Evolutionary conservation across 2,888 invertebrate genomes (phyloP), one percentile per base, ranked within the genome.

Genomic region (Alloscopus bannaensis): DNA sequence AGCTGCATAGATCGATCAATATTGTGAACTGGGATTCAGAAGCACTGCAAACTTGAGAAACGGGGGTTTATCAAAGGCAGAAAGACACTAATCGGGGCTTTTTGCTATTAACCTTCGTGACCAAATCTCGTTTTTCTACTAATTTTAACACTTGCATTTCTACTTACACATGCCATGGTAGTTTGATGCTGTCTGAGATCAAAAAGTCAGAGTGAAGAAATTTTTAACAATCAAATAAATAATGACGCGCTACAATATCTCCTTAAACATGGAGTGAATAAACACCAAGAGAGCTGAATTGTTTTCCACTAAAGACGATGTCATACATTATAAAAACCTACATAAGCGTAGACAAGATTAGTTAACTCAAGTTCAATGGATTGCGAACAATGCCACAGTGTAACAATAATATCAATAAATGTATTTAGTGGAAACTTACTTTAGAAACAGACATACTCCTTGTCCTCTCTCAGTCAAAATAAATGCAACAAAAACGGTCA

Each of bases 221-320:
- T 31, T 59, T n/a, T 59, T 18, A 42, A 69, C 40, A 57, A 59
- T 47, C 47, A 42, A 70, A 59, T 70, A 31, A 59, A 55, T 26
- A 26, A 59, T 28, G 20, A 13, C 55, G 28, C 8, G 50, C 47
- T n/a, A 13, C 4, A n/a, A 47, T 36, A 36, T 36, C 18, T 59
- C 18, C 29, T n/a, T 59, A 18, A 59, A 31, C 29, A 59, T n/a
- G 31, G 22, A 31, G 18, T 11, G 11, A 42, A 29, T 71, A 22
- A 40, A 36, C 29, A 18, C 57, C 29, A 50, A 71, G 71, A 71
- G 71, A 71, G 71, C 71, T 60, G 45, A n/a, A 68, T 55, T 55
- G 22, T 20, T 36, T 36, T 36, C 13, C 36, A 6, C 36, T 36
- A 36, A 6, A 6, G 36, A 47, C n/a, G 59, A 55, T 55, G 55